Percentiles rank a stretch among this genome's conserved stretches.
These are phyloP conservation scores for Apis laboriosa DNA, from an alignment of 1,140 invertebrate genomes.

Conservation along the genomic window DNA sequence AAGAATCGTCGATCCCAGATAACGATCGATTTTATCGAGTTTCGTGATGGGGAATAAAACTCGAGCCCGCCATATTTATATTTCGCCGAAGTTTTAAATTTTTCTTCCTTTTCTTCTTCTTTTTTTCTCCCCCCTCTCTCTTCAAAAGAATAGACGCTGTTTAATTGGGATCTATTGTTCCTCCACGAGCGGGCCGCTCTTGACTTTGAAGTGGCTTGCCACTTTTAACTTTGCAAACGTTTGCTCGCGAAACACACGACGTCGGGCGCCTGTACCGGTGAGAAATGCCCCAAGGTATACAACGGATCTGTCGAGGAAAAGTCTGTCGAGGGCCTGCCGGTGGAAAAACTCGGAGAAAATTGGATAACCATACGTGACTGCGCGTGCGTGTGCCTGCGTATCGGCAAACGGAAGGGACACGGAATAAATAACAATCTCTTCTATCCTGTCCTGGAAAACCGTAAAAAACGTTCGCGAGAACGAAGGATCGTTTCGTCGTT, in stretches of 20 bases:
- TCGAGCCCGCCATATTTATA: too few relatives aligned
- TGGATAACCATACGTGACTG: conserved; percentile 11
- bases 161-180: background rate
- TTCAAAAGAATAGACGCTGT: too few relatives aligned
- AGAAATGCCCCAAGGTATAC: background rate
- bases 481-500: too few relatives aligned
- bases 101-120: too few relatives aligned
- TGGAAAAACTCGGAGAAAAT: conserved; percentile 20
- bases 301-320: background rate
- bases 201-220: background rate
- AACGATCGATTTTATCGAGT: background rate
- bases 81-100: too few relatives aligned
- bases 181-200: background rate
- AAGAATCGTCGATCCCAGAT: background rate
- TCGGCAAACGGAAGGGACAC: too few relatives aligned
- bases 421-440: too few relatives aligned
- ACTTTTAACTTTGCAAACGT: background rate
- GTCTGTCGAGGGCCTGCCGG: background rate
- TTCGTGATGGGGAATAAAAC: background rate
- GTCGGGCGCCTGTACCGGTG: background rate
- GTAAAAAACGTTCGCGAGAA: too few relatives aligned
- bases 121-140: background rate
- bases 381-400: too few relatives aligned
- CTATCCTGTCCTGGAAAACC: too few relatives aligned
- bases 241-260: background rate